Conservation (phyloP, 2,888 invertebrate species). For the Pterostichus madidus region DNA sequence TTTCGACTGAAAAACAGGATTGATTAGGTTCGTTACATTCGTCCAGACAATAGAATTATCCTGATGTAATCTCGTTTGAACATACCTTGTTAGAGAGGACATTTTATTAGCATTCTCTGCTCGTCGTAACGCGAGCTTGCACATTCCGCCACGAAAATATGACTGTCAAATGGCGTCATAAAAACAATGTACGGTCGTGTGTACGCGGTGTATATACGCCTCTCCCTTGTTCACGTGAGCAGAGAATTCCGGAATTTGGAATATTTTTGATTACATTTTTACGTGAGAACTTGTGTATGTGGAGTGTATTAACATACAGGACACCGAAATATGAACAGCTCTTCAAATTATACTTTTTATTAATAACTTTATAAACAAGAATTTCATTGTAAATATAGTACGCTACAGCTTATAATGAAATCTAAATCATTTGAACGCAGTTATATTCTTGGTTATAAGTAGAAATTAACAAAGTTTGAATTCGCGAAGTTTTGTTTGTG, state of each 20-base stretch:
- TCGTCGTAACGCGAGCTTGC: slow-evolving; percentile 21
- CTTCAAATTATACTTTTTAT: not conserved
- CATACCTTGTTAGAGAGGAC: slow-evolving; percentile 50
- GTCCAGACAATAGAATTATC: slow-evolving; percentile 27
- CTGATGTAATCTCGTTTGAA: slow-evolving; percentile 36
- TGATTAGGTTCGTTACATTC: slow-evolving; percentile 20
- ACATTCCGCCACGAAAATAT: slow-evolving; percentile 41
- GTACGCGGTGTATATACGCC: slow-evolving; percentile 1
- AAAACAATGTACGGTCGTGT: slow-evolving; percentile 30
- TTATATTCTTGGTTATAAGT: too few relatives aligned
- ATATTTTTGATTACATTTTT: slow-evolving; percentile 45
- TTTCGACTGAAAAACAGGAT: not conserved
- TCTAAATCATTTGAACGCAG: too few relatives aligned
- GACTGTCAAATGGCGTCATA: slow-evolving; percentile 37
- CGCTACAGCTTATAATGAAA: too few relatives aligned
- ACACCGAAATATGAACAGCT: not conserved
- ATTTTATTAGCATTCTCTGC: slow-evolving; percentile 47
- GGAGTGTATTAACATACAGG: slow-evolving; percentile 5
- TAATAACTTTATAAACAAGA: not conserved
- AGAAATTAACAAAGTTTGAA: too few relatives aligned
- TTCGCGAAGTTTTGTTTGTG: too few relatives aligned
- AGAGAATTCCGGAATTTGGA: slow-evolving; percentile 21
- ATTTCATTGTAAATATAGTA: too few relatives aligned
- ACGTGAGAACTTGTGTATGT: slow-evolving; percentile 2
- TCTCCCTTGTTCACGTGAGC: slow-evolving; percentile 25